Evolutionary conservation across 2,797 vertebrate species (phyloP).

Genomic region (Dallia pectoralis): DNA sequence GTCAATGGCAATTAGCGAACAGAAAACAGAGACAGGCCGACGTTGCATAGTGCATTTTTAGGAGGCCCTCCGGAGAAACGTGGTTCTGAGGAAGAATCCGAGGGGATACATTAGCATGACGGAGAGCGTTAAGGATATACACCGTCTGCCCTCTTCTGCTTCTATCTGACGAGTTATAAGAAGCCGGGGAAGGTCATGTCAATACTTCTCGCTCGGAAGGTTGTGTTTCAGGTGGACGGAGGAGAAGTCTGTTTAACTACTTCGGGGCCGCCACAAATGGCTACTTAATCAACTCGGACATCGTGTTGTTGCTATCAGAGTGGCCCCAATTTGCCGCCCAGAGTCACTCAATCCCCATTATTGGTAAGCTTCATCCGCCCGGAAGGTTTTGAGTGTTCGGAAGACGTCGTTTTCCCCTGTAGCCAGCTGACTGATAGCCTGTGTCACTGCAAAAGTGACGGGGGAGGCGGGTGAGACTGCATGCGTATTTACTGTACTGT

Average conservation of each 20-base stretch:
- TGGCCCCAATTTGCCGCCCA: constrained; percentile 69
- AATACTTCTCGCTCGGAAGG: constrained; percentile 65
- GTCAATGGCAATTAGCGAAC: constrained; percentile 46
- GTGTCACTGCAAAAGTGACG: constrained; percentile 31
- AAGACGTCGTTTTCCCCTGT: background rate
- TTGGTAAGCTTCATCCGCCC: constrained; percentile 72
- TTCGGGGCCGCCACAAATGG: constrained; percentile 70
- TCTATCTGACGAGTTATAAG: constrained; percentile 44
- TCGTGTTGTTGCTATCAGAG: constrained; percentile 78
- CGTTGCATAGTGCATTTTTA: constrained; percentile 48
- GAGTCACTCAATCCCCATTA: constrained; percentile 70
- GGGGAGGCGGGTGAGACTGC: constrained; percentile 58
- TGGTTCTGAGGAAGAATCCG: constrained; percentile 44
- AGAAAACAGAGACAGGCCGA: constrained; percentile 30
- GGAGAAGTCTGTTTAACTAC: constrained; percentile 66
- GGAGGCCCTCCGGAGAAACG: constrained; percentile 44
- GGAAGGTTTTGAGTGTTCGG: background rate
- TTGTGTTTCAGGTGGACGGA: constrained; percentile 71
- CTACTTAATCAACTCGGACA: constrained; percentile 77
- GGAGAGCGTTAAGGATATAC: constrained; percentile 71
- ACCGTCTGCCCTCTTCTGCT: constrained; percentile 49
- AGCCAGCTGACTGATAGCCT: too few relatives aligned
- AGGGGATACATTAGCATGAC: constrained; percentile 47
- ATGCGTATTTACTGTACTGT: constrained; percentile 70
- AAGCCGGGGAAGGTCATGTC: constrained; percentile 70